Evolutionary conservation across 2,888 invertebrate species (phyloP).

Genomic region (Altica lythri): DNA sequence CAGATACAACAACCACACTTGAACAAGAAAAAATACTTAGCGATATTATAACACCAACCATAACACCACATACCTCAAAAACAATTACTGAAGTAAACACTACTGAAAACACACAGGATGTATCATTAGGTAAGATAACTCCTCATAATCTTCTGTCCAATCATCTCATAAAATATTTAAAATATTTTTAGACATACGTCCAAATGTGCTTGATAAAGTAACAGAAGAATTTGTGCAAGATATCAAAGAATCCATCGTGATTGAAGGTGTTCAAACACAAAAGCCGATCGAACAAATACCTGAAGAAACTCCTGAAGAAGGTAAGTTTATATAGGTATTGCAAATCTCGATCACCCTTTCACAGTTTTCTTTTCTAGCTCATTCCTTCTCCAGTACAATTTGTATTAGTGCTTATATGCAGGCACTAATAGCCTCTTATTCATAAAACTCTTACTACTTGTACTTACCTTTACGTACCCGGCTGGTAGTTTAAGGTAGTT

Average conservation of each 20-base stretch:
- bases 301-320: constrained; percentile 21
- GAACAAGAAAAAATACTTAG: constrained; percentile 6
- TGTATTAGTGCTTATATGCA: too few relatives aligned
- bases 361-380: too few relatives aligned
- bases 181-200: constrained; percentile 43
- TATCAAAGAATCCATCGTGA: constrained; percentile 44
- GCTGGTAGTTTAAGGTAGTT: too few relatives aligned
- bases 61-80: constrained; percentile 47
- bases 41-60: constrained; percentile 39
- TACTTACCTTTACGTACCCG: too few relatives aligned
- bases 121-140: constrained; percentile 46
- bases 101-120: constrained; percentile 47
- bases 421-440: too few relatives aligned
- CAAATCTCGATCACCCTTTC: not conserved
- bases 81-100: constrained; percentile 49
- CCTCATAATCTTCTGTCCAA: constrained; percentile 3
- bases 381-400: too few relatives aligned
- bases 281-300: constrained; percentile 43
- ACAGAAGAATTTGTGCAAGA: constrained; percentile 43
- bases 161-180: constrained; percentile 2
- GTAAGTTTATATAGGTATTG: not conserved
- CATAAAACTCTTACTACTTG: too few relatives aligned
- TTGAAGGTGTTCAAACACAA: constrained; percentile 47
- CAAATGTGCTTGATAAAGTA: constrained; percentile 34
- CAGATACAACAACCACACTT: constrained; percentile 28